Evolutionary conservation across 2,888 invertebrate species (phyloP), one percentile per base, ranked within the genome.

Genomic region (Macrostomum cliftonense): DNA sequence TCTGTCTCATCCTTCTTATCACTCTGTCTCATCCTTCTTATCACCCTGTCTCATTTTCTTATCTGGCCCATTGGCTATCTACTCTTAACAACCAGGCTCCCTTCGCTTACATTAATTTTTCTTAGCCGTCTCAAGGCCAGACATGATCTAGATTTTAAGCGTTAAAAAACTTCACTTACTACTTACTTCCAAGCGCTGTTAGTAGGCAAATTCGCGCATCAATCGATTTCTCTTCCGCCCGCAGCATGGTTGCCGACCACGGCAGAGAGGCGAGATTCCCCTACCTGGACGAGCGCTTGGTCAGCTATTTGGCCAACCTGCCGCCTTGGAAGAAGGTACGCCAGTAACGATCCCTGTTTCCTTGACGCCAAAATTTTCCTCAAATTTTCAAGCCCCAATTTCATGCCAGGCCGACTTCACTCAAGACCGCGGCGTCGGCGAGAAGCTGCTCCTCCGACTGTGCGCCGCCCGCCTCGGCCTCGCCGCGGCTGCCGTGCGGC

Each of bases 221-320:
- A 5, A 43, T n/a, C 1, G 5, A 37, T 13, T 37, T 9, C 16
- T 12, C 19, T 19, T 48, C 1, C 14, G 36, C 19, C 51, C 54
- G 21, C 56, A 77, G 91, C 57, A 79, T 93, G 1, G 81, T 89
- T 54, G 78, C 82, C 49, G 88, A 93, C 71, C 83, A 84, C 70
- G 85, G 87, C 0, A 62, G 68, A 50, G 74, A 73, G 54, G 78
- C 62, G 12, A 77, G 91, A 54, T 79, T 86, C 54, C 78, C 78
- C 14, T 78, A 74, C 59, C 64, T 79, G 38, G 77, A 77, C 63
- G 77, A 78, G 61, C 60, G 67, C 43, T 70, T 78, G 5, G 76
- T 76, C 13, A 55, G 61, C 2, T 77, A 70, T 58, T 62, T 76
- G 2, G 71, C 72, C 51, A 39, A 55, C 1, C 55, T 76, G 14